Conservation (phyloP, 2,797 vertebrate species). For the Chelon labrosus region DNA sequence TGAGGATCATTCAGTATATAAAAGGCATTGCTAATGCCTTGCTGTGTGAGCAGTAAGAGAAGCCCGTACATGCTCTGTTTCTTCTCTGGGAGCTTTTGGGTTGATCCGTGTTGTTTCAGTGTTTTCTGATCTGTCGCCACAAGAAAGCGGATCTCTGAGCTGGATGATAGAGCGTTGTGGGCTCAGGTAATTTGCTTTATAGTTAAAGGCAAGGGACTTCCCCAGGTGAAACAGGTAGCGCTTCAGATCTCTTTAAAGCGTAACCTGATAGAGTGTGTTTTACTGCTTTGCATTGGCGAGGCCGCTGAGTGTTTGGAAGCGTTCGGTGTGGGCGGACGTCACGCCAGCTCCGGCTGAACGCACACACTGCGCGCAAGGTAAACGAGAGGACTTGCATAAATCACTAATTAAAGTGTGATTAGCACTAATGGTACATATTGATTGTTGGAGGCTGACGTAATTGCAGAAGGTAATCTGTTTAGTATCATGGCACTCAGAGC, state of each 20-base stretch:
- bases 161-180: conserved; percentile 50
- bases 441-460: conserved; percentile 76
- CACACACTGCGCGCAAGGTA: conserved; percentile 7
- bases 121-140: conserved; percentile 55
- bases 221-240: conserved; percentile 68
- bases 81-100: conserved; percentile 52
- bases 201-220: conserved; percentile 59
- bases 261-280: conserved; percentile 49
- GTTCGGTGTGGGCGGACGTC: conserved; percentile 40
- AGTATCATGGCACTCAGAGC: conserved; percentile 62
- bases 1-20: conserved; percentile 74
- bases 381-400: conserved; percentile 53
- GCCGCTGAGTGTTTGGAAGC: conserved; percentile 32
- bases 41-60: conserved; percentile 59
- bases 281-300: conserved; percentile 43
- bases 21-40: conserved; percentile 78
- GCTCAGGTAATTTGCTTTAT: conserved; percentile 70
- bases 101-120: conserved; percentile 59
- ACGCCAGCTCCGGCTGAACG: conserved; percentile 16
- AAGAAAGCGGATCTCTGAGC: conserved; percentile 54
- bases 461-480: conserved; percentile 76
- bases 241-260: conserved; percentile 68
- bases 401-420: conserved; percentile 79
- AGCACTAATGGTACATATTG: conserved; percentile 79
- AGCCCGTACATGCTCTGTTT: conserved; percentile 53